A percentile compares a stretch with the other conserved stretches of the same genome.
phyloP scores from a whole-genome alignment of 2,888 invertebrate genomes.

The Itoplectis maculator region DNA sequence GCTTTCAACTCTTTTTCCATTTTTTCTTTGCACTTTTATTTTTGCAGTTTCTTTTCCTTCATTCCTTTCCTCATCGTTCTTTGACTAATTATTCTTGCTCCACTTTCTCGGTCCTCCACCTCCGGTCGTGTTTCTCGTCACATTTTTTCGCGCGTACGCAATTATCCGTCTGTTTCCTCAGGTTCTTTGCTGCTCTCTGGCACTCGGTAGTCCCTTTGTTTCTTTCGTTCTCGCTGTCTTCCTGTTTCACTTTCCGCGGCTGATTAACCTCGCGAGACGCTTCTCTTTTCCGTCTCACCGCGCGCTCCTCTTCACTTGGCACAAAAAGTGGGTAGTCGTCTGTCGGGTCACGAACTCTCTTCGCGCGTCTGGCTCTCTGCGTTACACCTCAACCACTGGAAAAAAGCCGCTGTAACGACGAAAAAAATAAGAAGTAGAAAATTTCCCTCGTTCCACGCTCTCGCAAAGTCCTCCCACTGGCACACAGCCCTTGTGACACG shows the following conservation, averaged over 20 bases:
- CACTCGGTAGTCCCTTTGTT: conserved; percentile 65
- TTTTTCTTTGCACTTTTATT: too few species aligned
- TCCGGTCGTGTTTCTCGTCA: conserved; percentile 16
- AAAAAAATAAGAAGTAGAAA: conserved; percentile 32
- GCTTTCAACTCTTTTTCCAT: conserved; percentile 31
- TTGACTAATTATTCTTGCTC: conserved; percentile 39
- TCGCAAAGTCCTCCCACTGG: conserved; percentile 16
- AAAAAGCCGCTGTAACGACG: neutral
- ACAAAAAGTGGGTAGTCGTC: conserved; percentile 47
- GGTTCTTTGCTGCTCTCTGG: conserved; percentile 41
- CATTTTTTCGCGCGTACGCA: conserved; percentile 28
- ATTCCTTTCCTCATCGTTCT: conserved; percentile 9
- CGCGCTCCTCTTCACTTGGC: conserved; percentile 33
- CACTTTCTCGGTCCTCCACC: conserved; percentile 26
- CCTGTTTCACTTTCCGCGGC: conserved; percentile 43
- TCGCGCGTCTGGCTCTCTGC: conserved; percentile 14
- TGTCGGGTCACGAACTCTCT: conserved; percentile 27
- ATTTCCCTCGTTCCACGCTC: conserved; percentile 2
- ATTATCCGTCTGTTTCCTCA: conserved; percentile 40
- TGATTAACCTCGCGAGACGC: conserved; percentile 48
- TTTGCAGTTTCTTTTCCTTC: conserved; percentile 2
- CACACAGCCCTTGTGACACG: conserved; percentile 9
- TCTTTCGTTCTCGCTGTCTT: conserved; percentile 30
- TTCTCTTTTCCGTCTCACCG: conserved; percentile 51
- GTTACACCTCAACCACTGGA: neutral